Conservation (phyloP, 2,113 vertebrate species). For the Chloropsis cyanopogon region DNA sequence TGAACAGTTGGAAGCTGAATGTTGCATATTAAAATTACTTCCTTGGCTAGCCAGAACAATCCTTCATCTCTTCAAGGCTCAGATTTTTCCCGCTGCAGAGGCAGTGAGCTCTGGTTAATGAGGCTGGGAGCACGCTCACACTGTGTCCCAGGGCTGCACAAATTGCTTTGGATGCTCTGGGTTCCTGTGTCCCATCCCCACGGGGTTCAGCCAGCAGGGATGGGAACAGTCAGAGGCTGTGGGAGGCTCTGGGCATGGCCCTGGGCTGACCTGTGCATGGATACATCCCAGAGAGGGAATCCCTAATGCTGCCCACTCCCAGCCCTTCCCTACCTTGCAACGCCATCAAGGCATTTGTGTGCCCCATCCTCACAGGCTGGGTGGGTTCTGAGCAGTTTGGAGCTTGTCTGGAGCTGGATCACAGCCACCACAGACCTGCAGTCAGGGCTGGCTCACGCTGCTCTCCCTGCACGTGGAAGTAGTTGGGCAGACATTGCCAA, state of each 20-base stretch:
- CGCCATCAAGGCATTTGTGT: background rate
- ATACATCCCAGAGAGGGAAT: background rate
- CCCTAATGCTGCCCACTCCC: background rate
- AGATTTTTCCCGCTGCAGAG: background rate
- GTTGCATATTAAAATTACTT: conserved; percentile 52
- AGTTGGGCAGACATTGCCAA: background rate
- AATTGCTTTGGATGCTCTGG: background rate
- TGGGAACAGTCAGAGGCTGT: background rate
- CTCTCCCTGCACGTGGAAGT: background rate
- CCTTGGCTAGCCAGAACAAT: conserved; percentile 22
- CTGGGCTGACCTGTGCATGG: background rate
- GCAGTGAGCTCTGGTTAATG: background rate
- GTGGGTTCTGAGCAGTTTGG: background rate
- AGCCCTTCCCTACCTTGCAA: background rate
- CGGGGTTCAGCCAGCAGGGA: background rate
- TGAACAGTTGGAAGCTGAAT: conserved; percentile 31
- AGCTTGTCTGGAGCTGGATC: background rate
- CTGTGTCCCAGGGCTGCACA: background rate
- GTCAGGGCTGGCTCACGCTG: background rate
- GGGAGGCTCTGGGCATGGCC: background rate
- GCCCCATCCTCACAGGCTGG: background rate
- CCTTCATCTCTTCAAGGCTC: conserved; percentile 6
- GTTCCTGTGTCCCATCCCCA: background rate
- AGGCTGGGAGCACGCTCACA: background rate
- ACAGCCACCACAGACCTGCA: background rate